Evolutionary conservation across 64 coral and sea anemone genomes (phyloP).

Genomic region (Cladopsammia gracilis): DNA sequence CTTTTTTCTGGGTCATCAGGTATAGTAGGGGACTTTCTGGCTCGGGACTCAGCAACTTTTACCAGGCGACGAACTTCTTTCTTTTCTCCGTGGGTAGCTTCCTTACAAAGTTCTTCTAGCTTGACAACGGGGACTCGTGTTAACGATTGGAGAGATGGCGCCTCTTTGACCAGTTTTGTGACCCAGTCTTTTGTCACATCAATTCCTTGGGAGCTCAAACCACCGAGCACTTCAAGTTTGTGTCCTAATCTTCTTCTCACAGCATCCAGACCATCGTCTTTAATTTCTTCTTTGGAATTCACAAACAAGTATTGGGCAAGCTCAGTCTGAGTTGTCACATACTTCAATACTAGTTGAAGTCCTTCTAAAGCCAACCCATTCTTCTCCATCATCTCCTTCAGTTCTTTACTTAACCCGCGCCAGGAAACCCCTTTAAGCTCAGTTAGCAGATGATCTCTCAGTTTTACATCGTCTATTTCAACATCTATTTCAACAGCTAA

Average conservation of each 20-base stretch:
- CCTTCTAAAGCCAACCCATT: constrained; percentile 48
- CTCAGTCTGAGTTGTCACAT: constrained; percentile 32
- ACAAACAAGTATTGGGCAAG: constrained; percentile 35
- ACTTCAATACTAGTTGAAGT: constrained; percentile 34
- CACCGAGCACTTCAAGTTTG: constrained; percentile 67
- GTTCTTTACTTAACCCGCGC: constrained; percentile 23
- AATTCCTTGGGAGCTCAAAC: background rate
- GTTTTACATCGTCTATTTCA: too few species aligned
- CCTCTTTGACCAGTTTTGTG: background rate
- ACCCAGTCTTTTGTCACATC: constrained; percentile 16
- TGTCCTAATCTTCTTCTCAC: constrained; percentile 48
- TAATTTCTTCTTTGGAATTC: background rate
- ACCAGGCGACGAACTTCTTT: background rate
- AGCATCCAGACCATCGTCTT: constrained; percentile 1
- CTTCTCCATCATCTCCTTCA: constrained; percentile 17
- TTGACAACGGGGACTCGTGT: background rate
- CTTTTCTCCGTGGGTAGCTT: constrained; percentile 48
- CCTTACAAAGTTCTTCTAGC: background rate
- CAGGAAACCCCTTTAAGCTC: background rate
- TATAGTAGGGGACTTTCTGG: background rate
- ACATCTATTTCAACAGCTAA: background rate
- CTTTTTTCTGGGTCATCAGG: background rate
- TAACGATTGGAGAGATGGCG: constrained; percentile 24
- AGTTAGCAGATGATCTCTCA: background rate
- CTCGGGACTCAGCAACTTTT: constrained; percentile 9